A percentile compares a stretch with the other conserved stretches of the same genome.
Conservation (phyloP, 2,888 invertebrate genomes). For the Drosophila silvestris region DNA sequence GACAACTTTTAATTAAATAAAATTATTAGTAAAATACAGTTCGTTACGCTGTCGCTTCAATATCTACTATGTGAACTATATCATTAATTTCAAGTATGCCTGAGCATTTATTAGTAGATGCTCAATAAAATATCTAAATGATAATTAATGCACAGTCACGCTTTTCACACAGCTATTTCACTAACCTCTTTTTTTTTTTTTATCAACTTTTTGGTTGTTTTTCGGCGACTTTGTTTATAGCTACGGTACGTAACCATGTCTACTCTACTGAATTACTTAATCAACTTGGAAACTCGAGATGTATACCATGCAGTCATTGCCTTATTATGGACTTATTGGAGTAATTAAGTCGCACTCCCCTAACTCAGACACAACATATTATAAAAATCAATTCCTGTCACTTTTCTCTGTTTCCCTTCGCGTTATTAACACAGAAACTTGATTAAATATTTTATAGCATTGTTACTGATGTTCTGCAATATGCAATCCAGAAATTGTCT, state of each 20-base stretch:
- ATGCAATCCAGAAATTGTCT: neutral
- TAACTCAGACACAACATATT: neutral
- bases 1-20: neutral
- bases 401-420: neutral
- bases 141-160: slow-evolving; percentile 49
- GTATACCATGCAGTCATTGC: neutral
- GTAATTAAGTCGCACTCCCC: neutral
- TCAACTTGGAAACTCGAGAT: neutral
- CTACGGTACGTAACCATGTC: slow-evolving; percentile 4
- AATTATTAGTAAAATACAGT: slow-evolving; percentile 9
- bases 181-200: slow-evolving; percentile 22
- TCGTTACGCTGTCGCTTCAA: neutral
- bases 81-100: slow-evolving; percentile 34
- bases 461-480: neutral
- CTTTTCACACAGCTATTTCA: slow-evolving; percentile 50
- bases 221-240: slow-evolving; percentile 18
- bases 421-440: neutral
- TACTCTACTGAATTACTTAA: slow-evolving; percentile 6
- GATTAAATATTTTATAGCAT: neutral
- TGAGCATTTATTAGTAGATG: slow-evolving; percentile 28
- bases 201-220: slow-evolving; percentile 17
- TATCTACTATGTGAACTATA: neutral
- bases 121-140: slow-evolving; percentile 42
- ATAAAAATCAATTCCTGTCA: neutral
- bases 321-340: neutral